Conservation (phyloP, 2,888 invertebrate genomes). For the Orthosia cruda region DNA sequence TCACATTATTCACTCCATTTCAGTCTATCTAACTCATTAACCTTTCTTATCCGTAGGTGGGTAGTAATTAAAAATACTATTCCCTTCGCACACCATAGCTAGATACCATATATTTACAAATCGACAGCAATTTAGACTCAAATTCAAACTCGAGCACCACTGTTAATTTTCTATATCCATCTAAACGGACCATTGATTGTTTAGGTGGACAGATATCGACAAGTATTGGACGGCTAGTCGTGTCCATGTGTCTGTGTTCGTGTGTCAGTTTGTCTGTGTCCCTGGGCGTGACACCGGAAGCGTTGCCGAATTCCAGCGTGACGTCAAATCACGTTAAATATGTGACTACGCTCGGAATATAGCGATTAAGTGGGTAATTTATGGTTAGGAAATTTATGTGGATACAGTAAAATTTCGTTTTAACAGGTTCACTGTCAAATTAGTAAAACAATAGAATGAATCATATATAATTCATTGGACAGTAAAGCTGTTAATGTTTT, state of each 20-base stretch:
- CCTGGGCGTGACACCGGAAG: constrained; percentile 28
- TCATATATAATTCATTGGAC: no score
- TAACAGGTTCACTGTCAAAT: no score
- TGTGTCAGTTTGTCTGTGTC: constrained; percentile 9
- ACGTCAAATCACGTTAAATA: constrained; percentile 36
- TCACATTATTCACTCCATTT: background rate
- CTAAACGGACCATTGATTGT: background rate
- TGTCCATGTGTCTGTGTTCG: constrained; percentile 5
- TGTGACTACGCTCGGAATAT: background rate
- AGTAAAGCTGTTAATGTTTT: no score
- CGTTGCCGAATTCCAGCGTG: constrained; percentile 32
- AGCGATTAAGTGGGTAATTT: background rate
- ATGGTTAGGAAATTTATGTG: background rate
- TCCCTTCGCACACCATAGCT: background rate
- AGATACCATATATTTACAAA: background rate
- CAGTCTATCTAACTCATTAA: no score
- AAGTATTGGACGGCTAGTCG: constrained; percentile 23
- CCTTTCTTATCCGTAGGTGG: background rate
- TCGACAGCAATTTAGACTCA: background rate
- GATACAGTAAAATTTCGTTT: background rate
- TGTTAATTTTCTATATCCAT: background rate
- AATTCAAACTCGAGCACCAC: background rate
- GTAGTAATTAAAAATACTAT: no score
- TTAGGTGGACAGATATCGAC: constrained; percentile 30
- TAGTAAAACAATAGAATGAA: no score